Evolutionary conservation across 2,113 vertebrate species (phyloP).

Genomic region (Dicerorhinus sumatrensis): DNA sequence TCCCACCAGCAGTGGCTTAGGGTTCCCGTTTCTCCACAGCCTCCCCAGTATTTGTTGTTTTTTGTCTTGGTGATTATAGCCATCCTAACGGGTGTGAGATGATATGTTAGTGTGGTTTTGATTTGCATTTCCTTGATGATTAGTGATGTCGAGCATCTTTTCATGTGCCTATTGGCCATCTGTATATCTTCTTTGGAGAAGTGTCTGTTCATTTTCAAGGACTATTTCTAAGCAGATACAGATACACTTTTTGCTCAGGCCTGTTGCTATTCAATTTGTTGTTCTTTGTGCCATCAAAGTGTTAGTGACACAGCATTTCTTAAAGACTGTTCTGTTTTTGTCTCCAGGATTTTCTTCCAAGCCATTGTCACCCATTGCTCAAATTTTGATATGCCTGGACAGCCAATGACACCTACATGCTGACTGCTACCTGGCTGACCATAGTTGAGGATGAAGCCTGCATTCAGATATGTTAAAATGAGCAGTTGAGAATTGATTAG

Average conservation of each 20-base stretch:
- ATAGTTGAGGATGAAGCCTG: not conserved
- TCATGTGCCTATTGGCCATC: too few relatives aligned
- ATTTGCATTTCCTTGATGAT: too few relatives aligned
- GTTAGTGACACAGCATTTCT: not conserved
- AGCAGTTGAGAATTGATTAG: not conserved
- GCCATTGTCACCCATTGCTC: not conserved
- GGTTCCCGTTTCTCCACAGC: too few relatives aligned
- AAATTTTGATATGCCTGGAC: not conserved
- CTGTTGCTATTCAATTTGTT: not conserved
- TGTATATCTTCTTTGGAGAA: too few relatives aligned
- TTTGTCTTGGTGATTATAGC: too few relatives aligned
- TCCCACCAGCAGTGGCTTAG: too few relatives aligned
- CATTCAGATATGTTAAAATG: not conserved
- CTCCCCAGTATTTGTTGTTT: too few relatives aligned
- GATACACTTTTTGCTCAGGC: not conserved
- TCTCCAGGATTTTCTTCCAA: not conserved
- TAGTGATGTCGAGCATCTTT: too few relatives aligned
- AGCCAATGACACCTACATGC: not conserved
- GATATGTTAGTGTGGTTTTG: too few relatives aligned
- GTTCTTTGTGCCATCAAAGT: not conserved
- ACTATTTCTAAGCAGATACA: not conserved
- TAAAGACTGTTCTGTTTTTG: not conserved
- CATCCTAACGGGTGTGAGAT: too few relatives aligned
- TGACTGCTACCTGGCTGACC: not conserved
- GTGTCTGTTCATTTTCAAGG: not conserved